Conservation (phyloP, 1,140 invertebrate genomes). For the Drosophila oshimai region DNA sequence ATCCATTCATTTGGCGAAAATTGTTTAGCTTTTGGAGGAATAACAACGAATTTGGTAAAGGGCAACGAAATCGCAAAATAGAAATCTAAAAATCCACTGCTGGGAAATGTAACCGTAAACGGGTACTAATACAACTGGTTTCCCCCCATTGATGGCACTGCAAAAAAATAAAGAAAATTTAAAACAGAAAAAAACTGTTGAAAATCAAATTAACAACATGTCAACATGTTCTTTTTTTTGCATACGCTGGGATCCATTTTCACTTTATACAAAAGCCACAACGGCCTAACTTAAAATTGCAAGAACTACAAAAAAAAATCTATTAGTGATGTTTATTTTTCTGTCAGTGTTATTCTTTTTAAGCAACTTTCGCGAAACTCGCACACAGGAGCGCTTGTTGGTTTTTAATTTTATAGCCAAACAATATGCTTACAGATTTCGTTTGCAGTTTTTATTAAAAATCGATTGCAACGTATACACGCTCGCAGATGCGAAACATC, state of each 20-base stretch:
- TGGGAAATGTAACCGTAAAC: constrained; percentile 30
- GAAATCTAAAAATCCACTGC: constrained; percentile 40
- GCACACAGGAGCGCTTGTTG: constrained; percentile 46
- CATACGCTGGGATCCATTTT: too few species aligned
- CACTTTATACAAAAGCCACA: too few species aligned
- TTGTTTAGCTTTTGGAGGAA: constrained; percentile 44
- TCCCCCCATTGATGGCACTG: not conserved
- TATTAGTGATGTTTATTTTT: not conserved
- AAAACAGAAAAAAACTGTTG: too few species aligned
- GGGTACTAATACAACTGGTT: constrained; percentile 38
- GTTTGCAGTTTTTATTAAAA: constrained; percentile 73
- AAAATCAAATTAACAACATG: too few species aligned
- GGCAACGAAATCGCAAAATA: constrained; percentile 33
- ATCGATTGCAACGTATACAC: constrained; percentile 43
- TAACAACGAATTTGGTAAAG: constrained; percentile 30
- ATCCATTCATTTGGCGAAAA: constrained; percentile 70
- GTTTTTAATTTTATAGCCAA: constrained; percentile 79
- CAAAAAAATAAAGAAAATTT: not conserved
- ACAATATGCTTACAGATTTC: constrained; percentile 72
- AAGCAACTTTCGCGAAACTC: constrained; percentile 7
- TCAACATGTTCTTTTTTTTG: too few species aligned
- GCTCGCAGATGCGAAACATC: not conserved
- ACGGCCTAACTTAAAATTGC: too few species aligned
- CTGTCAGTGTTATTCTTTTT: not conserved
- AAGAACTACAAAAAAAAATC: too few species aligned